Conservation (phyloP, 2,888 invertebrate species). For the Trileptium ribeirensis region DNA sequence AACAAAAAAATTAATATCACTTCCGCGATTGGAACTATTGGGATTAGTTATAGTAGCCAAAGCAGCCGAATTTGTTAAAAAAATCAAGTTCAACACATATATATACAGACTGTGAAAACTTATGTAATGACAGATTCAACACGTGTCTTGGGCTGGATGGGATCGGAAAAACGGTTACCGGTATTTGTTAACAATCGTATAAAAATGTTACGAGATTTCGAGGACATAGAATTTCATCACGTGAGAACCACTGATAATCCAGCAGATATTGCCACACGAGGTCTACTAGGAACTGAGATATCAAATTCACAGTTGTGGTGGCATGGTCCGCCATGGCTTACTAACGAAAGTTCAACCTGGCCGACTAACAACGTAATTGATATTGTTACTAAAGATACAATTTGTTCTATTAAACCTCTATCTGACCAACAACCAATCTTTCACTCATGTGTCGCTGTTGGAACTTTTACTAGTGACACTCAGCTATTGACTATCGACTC, state of each 20-base stretch:
- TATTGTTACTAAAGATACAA: too few relatives aligned
- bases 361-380: too few relatives aligned
- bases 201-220: constrained; percentile 33
- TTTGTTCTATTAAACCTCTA: too few relatives aligned
- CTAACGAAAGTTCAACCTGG: too few relatives aligned
- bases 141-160: constrained; percentile 37
- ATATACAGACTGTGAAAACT: constrained; percentile 21
- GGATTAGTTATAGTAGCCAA: constrained; percentile 14
- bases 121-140: constrained; percentile 34
- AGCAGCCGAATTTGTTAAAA: constrained; percentile 22
- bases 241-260: constrained; percentile 41
- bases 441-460: too few relatives aligned
- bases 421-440: too few relatives aligned
- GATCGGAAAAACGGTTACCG: constrained; percentile 10
- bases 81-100: constrained; percentile 34
- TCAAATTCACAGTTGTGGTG: constrained; percentile 35
- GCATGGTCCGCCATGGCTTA: constrained; percentile 39
- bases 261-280: constrained; percentile 42
- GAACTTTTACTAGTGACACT: too few relatives aligned
- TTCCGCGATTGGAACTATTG: constrained; percentile 32
- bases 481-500: too few relatives aligned
- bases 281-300: constrained; percentile 28
- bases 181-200: constrained; percentile 39
- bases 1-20: constrained; percentile 23
- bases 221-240: constrained; percentile 39